Base-by-base conservation (phyloP, 2,113 vertebrate species). In the Craseonycteris thonglongyai region DNA sequence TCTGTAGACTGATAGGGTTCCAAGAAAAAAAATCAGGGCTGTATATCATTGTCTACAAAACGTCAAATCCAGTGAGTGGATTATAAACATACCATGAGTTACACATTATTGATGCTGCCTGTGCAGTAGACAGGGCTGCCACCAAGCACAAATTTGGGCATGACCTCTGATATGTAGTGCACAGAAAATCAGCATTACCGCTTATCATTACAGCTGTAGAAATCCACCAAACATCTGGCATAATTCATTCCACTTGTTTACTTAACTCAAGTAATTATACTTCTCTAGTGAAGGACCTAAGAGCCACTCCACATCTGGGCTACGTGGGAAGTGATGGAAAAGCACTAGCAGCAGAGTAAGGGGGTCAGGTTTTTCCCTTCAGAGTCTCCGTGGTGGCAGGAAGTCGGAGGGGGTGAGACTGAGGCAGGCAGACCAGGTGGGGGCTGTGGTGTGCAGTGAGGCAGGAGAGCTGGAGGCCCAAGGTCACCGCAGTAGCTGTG, bases 241-340 rank as follows among this genome's bases (percentile, higher is more conserved):
- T 28, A 35, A 90, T 59, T 28, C 54, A 61, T 61, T 83, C 38
- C 51, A 28, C 84, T n/a, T 82, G 16, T 35, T 68, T 76, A 94
- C 66, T 75, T 88, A 92, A 92, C 38, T 47, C 26, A 54, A 54
- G 56, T 65, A 38, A 79, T 92, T 35, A 24, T 85, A 49, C 1
- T 11, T 84, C 54, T 65, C 24, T 10, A 59, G 49, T 10, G 11
- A 94, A 80, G 40, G 21, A 35, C 26, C 40, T 19, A 45, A 40
- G 54, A 45, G 35, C 42, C 69, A 22, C 33, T 69, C 65, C 42
- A 5, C 13, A 1, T 35, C 16, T n/a, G 30, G 66, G 45, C 42
- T 68, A 15, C 3, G 3, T 7, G 51, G 58, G n/a, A 35, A 69
- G 42, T 0, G 1, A 7, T 3, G 3, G 68, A 16, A 33, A 5